Base-by-base conservation (phyloP, 2,113 vertebrate genomes). In the Campylomormyrus tamandua region DNA sequence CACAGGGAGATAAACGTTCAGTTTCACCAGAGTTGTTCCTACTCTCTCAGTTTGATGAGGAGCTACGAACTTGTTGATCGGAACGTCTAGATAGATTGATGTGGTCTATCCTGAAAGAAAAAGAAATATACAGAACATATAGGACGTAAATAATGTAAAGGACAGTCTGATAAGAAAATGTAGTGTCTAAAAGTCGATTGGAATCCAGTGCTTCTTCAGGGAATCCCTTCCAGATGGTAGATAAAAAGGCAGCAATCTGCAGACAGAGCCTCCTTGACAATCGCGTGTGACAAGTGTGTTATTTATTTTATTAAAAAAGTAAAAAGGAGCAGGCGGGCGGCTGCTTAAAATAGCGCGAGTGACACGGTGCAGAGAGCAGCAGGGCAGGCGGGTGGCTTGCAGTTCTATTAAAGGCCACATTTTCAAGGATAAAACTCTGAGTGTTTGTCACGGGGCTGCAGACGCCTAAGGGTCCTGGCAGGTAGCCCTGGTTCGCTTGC, bases 281-380 rank as follows among this genome's bases (percentile, higher is more conserved):
- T 90, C 66, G 90, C 87, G 66, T 85, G 77, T 84, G 66, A 77
- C 91, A 92, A 92, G 90, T 91, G 89, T 94, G 92, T 92, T 89
- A 92, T 93, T 93, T 92, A 89, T 92, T 92, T 93, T 90, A 94
- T 94, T 92, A 94, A 93, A 93, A 95, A 94, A 92, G 62, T 10
- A 58, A 88, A 74, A 90, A 90, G 90, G 90, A 87, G 27, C 19
- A 50, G 11, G 39, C 15, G 11, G 11, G 39, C 15, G 11, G 85
- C 49, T 53, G 46, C 49, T 53, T 50, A 42, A 87, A 52, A 87
- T 87, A 87, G 48, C 5, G 3, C 5, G 31, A 42, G 48, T 53
- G 85, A 87, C 85, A 87, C 85, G n/a, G 17, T 56, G 27, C 50
- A 48, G 19, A 13, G 83, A 49, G 80, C 50, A 74, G 62, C 88